phyloP scores from a whole-genome alignment of 2,888 invertebrate species.

The Ditula angustiorana region DNA sequence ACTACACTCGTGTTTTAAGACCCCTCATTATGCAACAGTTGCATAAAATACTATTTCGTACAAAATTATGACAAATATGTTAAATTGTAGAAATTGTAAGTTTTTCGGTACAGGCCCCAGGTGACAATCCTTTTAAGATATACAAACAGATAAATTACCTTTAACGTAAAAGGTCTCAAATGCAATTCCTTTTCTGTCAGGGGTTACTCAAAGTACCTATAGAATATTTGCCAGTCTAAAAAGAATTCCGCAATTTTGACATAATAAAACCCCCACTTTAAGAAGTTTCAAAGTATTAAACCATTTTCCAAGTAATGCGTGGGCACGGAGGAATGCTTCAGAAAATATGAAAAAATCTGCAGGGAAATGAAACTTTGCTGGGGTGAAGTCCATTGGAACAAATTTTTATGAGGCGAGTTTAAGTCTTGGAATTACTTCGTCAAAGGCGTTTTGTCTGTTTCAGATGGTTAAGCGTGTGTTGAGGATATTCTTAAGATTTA shows the following conservation, averaged over 20 bases:
- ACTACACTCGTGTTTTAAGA: too few species aligned
- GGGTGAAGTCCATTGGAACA: not conserved
- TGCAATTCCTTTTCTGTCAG: too few species aligned
- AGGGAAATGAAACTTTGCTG: slow-evolving; percentile 3
- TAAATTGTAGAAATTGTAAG: too few species aligned
- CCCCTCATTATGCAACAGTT: too few species aligned
- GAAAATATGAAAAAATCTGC: slow-evolving; percentile 4
- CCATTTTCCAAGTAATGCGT: not conserved
- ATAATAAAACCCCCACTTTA: slow-evolving; percentile 15
- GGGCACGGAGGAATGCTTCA: not conserved
- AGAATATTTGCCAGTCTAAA: not conserved
- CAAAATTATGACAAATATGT: too few species aligned
- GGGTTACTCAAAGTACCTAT: too few species aligned
- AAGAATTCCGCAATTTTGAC: slow-evolving; percentile 13
- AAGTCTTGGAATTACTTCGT: not conserved
- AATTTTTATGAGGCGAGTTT: not conserved
- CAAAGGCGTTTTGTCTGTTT: not conserved
- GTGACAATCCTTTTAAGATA: too few species aligned
- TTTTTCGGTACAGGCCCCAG: too few species aligned
- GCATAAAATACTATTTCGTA: too few species aligned
- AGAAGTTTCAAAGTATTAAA: slow-evolving; percentile 17
- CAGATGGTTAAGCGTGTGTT: not conserved
- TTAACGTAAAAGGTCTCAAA: too few species aligned
- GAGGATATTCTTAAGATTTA: too few species aligned
- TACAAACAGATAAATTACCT: too few species aligned